These are phyloP conservation scores for Drosophila kanekoi DNA, from an alignment of 2,888 invertebrate genomes.

Conservation along the genomic window DNA sequence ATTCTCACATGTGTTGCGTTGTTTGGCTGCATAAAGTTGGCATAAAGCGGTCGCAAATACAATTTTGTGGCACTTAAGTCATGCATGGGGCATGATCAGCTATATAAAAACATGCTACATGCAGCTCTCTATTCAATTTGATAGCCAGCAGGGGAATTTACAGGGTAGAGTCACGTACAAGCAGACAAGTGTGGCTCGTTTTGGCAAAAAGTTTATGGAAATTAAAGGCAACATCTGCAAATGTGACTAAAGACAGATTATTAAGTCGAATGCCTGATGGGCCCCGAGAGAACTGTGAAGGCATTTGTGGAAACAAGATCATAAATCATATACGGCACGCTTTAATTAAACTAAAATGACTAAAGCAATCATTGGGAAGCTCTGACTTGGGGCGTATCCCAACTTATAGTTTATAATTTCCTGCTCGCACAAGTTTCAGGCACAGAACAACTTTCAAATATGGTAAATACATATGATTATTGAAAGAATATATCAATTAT, in stretches of 20 bases:
- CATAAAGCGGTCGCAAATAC: conserved; percentile 16
- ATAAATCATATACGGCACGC: no score
- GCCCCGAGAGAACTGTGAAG: no score
- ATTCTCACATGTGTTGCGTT: conserved; percentile 53
- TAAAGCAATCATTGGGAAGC: no score
- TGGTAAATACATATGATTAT: conserved; percentile 3
- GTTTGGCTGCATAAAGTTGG: conserved; percentile 30
- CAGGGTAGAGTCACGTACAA: not conserved
- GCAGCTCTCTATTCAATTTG: conserved; percentile 31
- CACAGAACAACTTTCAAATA: not conserved
- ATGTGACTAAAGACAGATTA: no score
- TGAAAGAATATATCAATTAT: conserved; percentile 15
- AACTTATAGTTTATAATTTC: no score
- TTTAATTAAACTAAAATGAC: no score
- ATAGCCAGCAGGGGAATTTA: conserved; percentile 18
- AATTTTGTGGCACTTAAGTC: conserved; percentile 9
- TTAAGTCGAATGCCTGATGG: no score
- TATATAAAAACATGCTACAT: not conserved
- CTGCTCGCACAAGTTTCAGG: no score
- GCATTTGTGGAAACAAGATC: no score
- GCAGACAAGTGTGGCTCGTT: not conserved
- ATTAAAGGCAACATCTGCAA: conserved; percentile 9
- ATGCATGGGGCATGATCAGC: conserved; percentile 27
- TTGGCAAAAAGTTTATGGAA: conserved; percentile 3
- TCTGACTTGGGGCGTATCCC: no score